Conservation (phyloP, 1,140 invertebrate species). For the Zaprionus lachaisei region DNA sequence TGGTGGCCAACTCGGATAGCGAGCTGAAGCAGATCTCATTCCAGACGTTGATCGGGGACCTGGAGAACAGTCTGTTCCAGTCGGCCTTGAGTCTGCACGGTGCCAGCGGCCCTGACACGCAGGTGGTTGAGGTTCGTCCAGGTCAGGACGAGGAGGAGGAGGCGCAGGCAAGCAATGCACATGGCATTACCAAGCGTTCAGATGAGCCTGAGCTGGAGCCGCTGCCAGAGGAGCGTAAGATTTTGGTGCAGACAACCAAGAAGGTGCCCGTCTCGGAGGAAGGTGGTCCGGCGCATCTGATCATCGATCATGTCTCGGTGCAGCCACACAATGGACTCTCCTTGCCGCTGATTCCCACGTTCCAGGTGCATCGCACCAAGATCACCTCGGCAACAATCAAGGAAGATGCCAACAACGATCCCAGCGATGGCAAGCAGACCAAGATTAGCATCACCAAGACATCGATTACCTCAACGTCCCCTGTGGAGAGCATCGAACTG, state of each 20-base stretch:
- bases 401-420: conserved; percentile 63
- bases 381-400: conserved; percentile 68
- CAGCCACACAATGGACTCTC: conserved; percentile 61
- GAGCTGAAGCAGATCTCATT: conserved; percentile 75
- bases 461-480: conserved; percentile 69
- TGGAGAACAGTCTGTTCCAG: conserved; percentile 74
- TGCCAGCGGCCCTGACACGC: conserved; percentile 46
- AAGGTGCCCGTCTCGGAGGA: conserved; percentile 59
- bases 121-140: conserved; percentile 56
- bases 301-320: conserved; percentile 75
- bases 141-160: conserved; percentile 1
- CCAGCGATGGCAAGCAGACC: conserved; percentile 69
- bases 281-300: conserved; percentile 61
- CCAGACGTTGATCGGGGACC: conserved; percentile 66
- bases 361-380: conserved; percentile 77
- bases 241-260: conserved; percentile 70
- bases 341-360: conserved; percentile 69
- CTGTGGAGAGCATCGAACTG: conserved; percentile 57
- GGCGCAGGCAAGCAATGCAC: conserved; percentile 24
- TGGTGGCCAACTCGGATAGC: conserved; percentile 58
- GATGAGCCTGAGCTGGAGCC: conserved; percentile 25
- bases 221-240: conserved; percentile 42
- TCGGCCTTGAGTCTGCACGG: conserved; percentile 66
- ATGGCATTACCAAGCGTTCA: conserved; percentile 57
- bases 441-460: conserved; percentile 78